Evolutionary conservation across 2,113 vertebrate species (phyloP), one percentile per base, ranked within the genome.

Genomic region (Tachysurus vachellii): DNA sequence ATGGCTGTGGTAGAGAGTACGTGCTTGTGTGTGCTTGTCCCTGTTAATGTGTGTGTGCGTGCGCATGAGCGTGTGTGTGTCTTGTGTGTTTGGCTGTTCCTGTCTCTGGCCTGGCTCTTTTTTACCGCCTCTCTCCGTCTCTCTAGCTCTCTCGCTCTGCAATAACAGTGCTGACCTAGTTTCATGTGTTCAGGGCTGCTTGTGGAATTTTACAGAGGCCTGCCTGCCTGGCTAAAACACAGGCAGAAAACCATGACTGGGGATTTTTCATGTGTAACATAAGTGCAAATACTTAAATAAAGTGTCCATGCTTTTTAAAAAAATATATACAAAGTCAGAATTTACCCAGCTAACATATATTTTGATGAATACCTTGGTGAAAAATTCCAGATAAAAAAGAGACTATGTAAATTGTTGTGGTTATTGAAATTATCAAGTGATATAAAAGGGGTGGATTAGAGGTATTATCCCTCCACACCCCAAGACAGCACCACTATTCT

Each of bases 121-220:
- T 88, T 83, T 47, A 54, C 87, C 31, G 87, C 82, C 89, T 89
- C 92, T 89, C 91, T 87, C 91, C 88, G 89, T 89, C 93, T 92
- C 93, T 92, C 93, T 91, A 91, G 92, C 95, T 94, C 94, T 96
- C 93, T 91, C 92, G 92, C 95, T 94, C 95, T 96, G 95, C 95
- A 96, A 96, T 95, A 96, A 96, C 95, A 96, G 95, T 94, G 95
- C 95, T 96, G 95, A 96, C 95, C 95, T 96, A 96, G 94, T 95
- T 96, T 95, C 95, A 95, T 94, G 94, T 95, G 94, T 95, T 95
- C 94, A 94, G 95, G 94, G 94, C 95, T 95, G 95, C 95, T 94
- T 95, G 95, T 96, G 95, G 95, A 96, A 96, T 96, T 96, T 96
- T 96, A 96, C 95, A 95, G 95, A 93, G 94, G 94, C 95, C 95